phyloP scores from a whole-genome alignment of 1,140 invertebrate species.

The Branchinecta lindahli region DNA sequence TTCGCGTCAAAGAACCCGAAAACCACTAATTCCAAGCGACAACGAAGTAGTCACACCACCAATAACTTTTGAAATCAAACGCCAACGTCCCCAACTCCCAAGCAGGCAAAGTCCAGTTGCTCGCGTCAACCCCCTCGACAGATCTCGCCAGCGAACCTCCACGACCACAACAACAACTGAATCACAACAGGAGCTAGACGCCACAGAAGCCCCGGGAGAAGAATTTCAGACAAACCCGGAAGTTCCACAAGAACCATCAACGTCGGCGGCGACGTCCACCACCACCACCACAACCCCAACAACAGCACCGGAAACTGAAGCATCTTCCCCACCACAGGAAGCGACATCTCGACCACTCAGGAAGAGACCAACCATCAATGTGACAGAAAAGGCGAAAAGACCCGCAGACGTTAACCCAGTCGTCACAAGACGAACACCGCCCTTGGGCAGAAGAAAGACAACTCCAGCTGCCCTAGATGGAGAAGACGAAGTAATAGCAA shows the following conservation, averaged over 20 bases:
- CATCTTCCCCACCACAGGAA: neutral
- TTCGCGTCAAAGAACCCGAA: neutral
- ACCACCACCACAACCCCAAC: too few species aligned
- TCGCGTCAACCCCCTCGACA: neutral
- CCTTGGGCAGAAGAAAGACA: neutral
- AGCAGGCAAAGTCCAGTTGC: neutral
- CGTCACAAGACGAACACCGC: neutral
- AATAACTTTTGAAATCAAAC: conserved; percentile 1
- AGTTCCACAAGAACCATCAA: too few species aligned
- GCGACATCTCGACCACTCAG: neutral
- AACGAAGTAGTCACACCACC: neutral
- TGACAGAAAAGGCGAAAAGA: neutral
- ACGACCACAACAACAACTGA: neutral
- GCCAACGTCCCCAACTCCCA: neutral
- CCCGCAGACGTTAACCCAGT: neutral
- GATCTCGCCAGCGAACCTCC: neutral
- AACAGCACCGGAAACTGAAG: too few species aligned
- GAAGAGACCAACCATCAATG: neutral
- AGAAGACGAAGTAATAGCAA: neutral
- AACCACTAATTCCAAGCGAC: neutral
- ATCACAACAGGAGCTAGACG: neutral
- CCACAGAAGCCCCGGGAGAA: neutral
- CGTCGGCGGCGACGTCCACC: too few species aligned
- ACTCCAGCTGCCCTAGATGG: neutral
- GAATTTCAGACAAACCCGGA: too few species aligned